Evolutionary conservation across 2,113 vertebrate genomes (phyloP), one percentile per base, ranked within the genome.

Genomic region (Chrysochloris asiatica): DNA sequence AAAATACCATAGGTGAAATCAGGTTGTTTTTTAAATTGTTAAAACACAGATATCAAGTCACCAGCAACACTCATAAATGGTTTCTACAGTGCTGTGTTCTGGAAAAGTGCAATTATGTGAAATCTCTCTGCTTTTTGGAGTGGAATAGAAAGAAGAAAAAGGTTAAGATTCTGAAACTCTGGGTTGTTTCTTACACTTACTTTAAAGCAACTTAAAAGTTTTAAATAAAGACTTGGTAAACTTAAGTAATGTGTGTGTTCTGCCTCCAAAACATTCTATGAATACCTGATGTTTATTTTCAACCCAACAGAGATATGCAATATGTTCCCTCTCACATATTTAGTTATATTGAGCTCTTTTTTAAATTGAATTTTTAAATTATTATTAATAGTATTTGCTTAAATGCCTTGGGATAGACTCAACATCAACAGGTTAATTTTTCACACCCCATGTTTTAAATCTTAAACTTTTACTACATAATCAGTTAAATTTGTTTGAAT

Each of bases 161-260:
- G 26, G 8, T 93, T 77, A 89, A n/a, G 36, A 82, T 71, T 86
- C 69, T 88, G 48, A 90, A 93, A 50, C 14, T 73, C 30, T 76
- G n/a, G 17, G 21, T 41, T 91, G 11, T 69, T 80, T 83, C n/a
- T 72, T 21, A 88, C 33, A 8, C 21, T 94, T 91, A 36, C 24
- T 88, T 76, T 14, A 61, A 21, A 91, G 4, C 10, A 90, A 63
- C 7, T 61, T 79, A 50, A 16, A 48, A 12, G 12, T 36, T 89
- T 88, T 61, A 33, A 71, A 47, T 50, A 71, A 83, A 8, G 38
- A 56, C 21, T 28, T 73, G 52, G 33, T 65, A 38, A 83, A 56
- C 19, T 33, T 67, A 90, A 91, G 30, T 50, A 59, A 48, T 67
- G 33, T 11, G 13, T 50, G 1, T 61, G 1, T 61, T 71, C 38